Evolutionary conservation across 2,797 vertebrate species (phyloP).

Genomic region (Pteronotus mesoamericanus): DNA sequence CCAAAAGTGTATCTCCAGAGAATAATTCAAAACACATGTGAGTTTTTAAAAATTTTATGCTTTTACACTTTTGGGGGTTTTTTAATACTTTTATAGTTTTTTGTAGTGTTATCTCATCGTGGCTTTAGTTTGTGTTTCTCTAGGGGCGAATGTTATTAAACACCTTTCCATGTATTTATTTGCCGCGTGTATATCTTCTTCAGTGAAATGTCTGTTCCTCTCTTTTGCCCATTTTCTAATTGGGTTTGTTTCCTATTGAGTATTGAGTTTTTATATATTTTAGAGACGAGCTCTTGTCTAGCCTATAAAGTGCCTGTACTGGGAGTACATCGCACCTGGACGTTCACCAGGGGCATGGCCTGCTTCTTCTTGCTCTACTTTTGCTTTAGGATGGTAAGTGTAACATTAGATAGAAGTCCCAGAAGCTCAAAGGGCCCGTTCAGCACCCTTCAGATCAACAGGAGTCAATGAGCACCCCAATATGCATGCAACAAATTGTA

Average conservation of each 20-base stretch:
- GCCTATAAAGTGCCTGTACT: not conserved
- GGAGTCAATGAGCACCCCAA: not conserved
- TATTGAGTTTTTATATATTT: not conserved
- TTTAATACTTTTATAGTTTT: not conserved
- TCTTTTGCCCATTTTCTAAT: not conserved
- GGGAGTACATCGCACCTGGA: not conserved
- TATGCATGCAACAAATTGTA: not conserved
- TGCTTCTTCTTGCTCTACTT: not conserved
- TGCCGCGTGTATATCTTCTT: not conserved
- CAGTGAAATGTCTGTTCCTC: not conserved
- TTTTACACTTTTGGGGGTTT: not conserved
- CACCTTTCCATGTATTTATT: not conserved
- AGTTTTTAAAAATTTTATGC: not conserved
- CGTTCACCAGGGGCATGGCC: not conserved
- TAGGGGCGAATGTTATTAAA: not conserved
- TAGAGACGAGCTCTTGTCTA: not conserved
- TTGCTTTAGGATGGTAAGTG: not conserved
- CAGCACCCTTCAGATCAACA: not conserved
- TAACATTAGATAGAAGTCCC: not conserved
- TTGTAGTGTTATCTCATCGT: not conserved
- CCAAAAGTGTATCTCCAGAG: not conserved
- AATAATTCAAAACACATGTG: not conserved
- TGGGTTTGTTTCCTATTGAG: not conserved
- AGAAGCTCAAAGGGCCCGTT: not conserved
- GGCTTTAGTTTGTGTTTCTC: not conserved